Percentiles rank a stretch among this genome's conserved stretches.
phyloP scores from a whole-genome alignment of 2,113 vertebrate genomes.

The Tragelaphus buxtoni region DNA sequence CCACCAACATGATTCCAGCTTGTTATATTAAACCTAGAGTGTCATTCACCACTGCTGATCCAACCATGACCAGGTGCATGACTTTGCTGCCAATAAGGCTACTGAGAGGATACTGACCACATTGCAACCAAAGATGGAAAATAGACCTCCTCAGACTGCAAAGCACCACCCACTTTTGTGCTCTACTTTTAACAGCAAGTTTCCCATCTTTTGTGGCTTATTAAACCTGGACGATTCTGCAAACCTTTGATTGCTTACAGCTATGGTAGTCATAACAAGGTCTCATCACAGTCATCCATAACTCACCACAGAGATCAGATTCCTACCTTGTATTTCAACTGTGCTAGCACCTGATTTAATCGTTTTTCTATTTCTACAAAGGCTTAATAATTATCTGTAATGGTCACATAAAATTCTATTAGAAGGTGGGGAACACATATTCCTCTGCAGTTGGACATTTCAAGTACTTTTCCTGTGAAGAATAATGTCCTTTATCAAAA shows the following conservation, averaged over 20 bases:
- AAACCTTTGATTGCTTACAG: conserved; percentile 89
- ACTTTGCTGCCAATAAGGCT: conserved; percentile 87
- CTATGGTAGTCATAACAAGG: conserved; percentile 88
- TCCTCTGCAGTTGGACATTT: background rate
- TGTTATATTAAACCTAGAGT: conserved; percentile 88
- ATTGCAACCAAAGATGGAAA: conserved; percentile 89
- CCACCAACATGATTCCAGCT: conserved; percentile 81
- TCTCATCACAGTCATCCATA: conserved; percentile 87
- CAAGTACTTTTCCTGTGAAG: background rate
- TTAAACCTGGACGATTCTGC: conserved; percentile 84
- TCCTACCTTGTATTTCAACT: conserved; percentile 88
- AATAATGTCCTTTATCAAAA: background rate
- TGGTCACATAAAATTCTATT: background rate
- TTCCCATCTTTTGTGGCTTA: conserved; percentile 86
- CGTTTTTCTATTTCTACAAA: background rate
- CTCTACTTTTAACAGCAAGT: conserved; percentile 86
- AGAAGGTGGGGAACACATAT: background rate
- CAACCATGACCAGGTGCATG: conserved; percentile 86
- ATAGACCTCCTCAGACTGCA: conserved; percentile 89
- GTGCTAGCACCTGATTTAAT: background rate
- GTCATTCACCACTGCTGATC: conserved; percentile 86
- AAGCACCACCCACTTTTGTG: conserved; percentile 89
- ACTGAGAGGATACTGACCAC: conserved; percentile 88
- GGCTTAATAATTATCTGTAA: background rate
- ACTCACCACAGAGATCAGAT: conserved; percentile 89